Percentiles rank a stretch among this genome's conserved stretches.
Conservation (phyloP, 35 echinoderm and acorn worm genomes). For the Stichopus chloronotus region DNA sequence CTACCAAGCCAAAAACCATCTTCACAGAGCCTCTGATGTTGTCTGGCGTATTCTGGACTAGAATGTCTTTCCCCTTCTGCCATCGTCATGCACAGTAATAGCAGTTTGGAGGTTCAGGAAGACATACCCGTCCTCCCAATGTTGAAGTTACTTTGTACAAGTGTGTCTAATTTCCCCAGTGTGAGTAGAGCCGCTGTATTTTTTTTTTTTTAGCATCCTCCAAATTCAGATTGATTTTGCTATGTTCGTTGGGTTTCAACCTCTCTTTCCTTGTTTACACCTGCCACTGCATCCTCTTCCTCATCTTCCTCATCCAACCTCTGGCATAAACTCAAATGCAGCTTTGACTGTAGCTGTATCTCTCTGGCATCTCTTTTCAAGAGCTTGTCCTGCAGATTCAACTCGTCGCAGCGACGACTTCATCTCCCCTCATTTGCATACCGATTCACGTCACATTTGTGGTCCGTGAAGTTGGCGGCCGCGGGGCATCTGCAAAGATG, state of each 20-base stretch:
- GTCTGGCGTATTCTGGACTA: too few relatives aligned
- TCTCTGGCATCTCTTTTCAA: not conserved
- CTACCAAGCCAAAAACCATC: too few relatives aligned
- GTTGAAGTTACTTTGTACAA: not conserved
- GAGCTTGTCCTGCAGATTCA: not conserved
- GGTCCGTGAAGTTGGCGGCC: not conserved
- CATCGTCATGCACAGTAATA: too few relatives aligned
- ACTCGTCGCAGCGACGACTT: not conserved
- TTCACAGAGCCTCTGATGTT: too few relatives aligned
- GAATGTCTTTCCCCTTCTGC: too few relatives aligned
- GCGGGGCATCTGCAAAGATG: not conserved
- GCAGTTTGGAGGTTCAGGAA: too few relatives aligned
- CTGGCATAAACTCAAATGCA: not conserved
- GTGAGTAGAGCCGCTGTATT: too few relatives aligned
- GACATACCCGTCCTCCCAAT: too few relatives aligned
- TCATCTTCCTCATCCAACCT: not conserved
- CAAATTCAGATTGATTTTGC: not conserved
- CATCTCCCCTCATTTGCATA: constrained; percentile 22
- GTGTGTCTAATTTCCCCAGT: not conserved
- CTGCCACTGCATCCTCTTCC: not conserved
- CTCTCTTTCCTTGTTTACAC: not conserved
- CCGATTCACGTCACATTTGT: constrained; percentile 16
- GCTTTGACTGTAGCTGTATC: too few relatives aligned
- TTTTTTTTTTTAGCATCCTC: too few relatives aligned
- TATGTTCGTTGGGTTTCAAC: not conserved